phyloP scores from a whole-genome alignment of 2,797 vertebrate species.

The Gorsachius magnificus region DNA sequence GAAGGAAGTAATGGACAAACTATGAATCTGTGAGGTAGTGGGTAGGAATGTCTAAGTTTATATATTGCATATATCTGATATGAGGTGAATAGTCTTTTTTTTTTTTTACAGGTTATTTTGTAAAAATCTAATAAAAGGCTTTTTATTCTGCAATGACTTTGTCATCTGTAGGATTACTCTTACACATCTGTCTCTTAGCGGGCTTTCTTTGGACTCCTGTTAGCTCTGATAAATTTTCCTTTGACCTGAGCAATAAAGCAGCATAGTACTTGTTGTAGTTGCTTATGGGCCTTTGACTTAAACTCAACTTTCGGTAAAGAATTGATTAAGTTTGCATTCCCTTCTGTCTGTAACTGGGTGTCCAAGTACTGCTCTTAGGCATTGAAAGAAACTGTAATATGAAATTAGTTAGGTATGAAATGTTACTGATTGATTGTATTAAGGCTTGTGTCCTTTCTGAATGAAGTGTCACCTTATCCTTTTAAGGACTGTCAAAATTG shows the following conservation, averaged over 20 bases:
- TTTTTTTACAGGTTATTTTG: constrained; percentile 71
- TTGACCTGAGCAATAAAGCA: not conserved
- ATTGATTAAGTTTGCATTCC: not conserved
- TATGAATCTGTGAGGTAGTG: constrained; percentile 10
- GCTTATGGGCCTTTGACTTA: not conserved
- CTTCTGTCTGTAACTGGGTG: not conserved
- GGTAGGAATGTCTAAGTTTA: constrained; percentile 43
- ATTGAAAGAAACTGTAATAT: not conserved
- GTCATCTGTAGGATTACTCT: not conserved
- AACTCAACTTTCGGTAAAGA: not conserved
- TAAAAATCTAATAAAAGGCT: constrained; percentile 75
- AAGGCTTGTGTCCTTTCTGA: not conserved
- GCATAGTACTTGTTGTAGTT: not conserved
- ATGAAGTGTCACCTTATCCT: not conserved
- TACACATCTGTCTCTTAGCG: not conserved
- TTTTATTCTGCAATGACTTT: constrained; percentile 45
- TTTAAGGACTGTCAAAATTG: not conserved
- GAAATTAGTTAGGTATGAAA: not conserved
- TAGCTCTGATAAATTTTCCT: not conserved
- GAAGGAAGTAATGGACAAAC: not conserved
- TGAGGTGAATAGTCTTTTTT: constrained; percentile 25
- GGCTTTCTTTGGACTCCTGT: not conserved
- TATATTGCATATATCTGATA: constrained; percentile 20
- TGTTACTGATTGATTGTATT: not conserved
- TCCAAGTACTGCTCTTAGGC: not conserved